Base-by-base conservation (phyloP, 2,113 vertebrate species). In the Neolamprologus fasciatus region DNA sequence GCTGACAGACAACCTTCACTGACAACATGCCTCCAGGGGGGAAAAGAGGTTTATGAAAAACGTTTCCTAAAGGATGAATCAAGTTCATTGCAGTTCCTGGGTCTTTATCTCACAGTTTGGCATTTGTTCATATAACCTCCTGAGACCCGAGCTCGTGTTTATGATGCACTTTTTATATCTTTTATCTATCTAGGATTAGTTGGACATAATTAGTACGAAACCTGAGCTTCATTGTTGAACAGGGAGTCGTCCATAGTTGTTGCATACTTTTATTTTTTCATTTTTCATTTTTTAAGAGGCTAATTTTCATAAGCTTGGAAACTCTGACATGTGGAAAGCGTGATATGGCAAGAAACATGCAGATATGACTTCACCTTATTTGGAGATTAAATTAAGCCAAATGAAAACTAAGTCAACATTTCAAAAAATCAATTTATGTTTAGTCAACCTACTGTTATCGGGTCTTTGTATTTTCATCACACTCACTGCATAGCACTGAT, bases 401-500 rank as follows among this genome's bases (percentile, higher is more conserved):
- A 47, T 19, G 23, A 47, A 17, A 19, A 23, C 11, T 23, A 42
- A 71, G 35, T 42, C 37, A 42, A 76, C 14, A 47, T 47, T 73
- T 76, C 0, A 73, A 71, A 42, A 73, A 47, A 26, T 28, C 23
- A 0, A 1, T 47, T 0, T 47, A 76, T 28, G 21, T 17, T 47
- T 76, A 76, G 14, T 28, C 40, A 28, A 28, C 6, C 14, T 47
- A 28, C 0, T 45, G 8, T 47, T 76, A 45, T 76, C 14, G 0
- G 68, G 40, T 11, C 23, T 28, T 76, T 76, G 14, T 73, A 10
- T 73, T 73, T 26, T 42, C 80, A 28, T 23, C 16, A 12, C n/a
- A 26, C 8, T 57, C 6, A 19, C 53, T 57, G 79, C 53, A 26
- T 21, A 40, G 13, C 8, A 26, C 2, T 5, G 33, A 19, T 58